phyloP scores from a whole-genome alignment of 2,888 invertebrate genomes.

The Helobdella robusta region DNA sequence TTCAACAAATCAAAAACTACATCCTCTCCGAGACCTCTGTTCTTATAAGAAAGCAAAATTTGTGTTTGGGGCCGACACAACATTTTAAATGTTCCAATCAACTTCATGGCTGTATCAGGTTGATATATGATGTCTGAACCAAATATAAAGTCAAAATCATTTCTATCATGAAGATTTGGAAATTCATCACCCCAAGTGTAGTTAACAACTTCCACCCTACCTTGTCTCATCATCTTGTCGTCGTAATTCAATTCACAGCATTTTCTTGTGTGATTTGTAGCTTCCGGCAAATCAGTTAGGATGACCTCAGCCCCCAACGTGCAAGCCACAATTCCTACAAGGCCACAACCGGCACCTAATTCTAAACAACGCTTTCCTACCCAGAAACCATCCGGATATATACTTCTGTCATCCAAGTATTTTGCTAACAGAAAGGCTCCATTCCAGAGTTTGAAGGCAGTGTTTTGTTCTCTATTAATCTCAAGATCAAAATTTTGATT shows the following conservation, averaged over 20 bases:
- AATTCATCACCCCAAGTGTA: constrained; percentile 25
- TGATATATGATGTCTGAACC: constrained; percentile 35
- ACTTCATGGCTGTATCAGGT: constrained; percentile 18
- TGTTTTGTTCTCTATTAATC: constrained; percentile 31
- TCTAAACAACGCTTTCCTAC: constrained; percentile 31
- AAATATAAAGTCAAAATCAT: constrained; percentile 30
- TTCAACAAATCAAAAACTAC: constrained; percentile 30
- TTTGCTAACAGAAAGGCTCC: constrained; percentile 33
- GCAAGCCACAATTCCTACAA: constrained; percentile 33
- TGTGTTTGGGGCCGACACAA: constrained; percentile 23
- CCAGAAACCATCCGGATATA: constrained; percentile 26
- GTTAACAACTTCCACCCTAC: background rate
- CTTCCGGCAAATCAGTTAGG: constrained; percentile 31
- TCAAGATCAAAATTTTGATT: constrained; percentile 28
- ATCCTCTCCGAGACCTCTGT: constrained; percentile 34
- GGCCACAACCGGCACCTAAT: constrained; percentile 36
- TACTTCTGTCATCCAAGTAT: constrained; percentile 29
- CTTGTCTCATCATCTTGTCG: background rate
- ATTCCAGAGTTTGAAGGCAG: constrained; percentile 35
- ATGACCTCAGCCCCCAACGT: constrained; percentile 31
- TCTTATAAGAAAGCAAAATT: constrained; percentile 32
- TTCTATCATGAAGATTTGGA: constrained; percentile 3
- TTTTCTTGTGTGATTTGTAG: constrained; percentile 27
- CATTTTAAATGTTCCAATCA: constrained; percentile 29
- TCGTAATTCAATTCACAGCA: constrained; percentile 27